Evolutionary conservation across 2,797 vertebrate species (phyloP).

Genomic region (Dryobates pubescens): DNA sequence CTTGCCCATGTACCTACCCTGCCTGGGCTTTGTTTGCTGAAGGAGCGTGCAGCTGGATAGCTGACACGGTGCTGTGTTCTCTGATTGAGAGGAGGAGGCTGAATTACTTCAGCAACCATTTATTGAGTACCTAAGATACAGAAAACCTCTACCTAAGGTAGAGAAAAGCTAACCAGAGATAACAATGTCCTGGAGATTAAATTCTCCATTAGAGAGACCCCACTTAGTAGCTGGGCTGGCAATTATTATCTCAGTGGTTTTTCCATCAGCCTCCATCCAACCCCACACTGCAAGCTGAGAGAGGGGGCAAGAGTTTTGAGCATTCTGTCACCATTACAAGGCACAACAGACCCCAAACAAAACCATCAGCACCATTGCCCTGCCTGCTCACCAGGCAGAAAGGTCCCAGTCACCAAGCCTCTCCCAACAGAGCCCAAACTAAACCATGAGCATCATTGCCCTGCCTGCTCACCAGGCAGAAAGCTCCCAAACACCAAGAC

Average conservation of each 20-base stretch:
- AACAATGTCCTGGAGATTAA: slow-evolving; percentile 31
- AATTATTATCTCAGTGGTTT: not conserved
- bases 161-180: slow-evolving; percentile 29
- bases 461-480: not conserved
- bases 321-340: not conserved
- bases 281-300: not conserved
- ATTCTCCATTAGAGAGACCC: slow-evolving; percentile 9
- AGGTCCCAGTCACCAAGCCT: not conserved
- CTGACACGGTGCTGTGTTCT: not conserved
- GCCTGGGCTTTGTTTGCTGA: not conserved
- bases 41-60: not conserved
- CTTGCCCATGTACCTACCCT: not conserved
- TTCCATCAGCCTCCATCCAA: not conserved
- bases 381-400: not conserved
- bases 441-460: not conserved
- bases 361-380: not conserved
- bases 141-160: slow-evolving; percentile 28
- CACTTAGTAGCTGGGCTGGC: not conserved
- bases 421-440: not conserved
- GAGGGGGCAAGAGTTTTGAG: not conserved
- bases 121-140: slow-evolving; percentile 57
- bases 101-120: slow-evolving; percentile 55
- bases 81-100: slow-evolving; percentile 31
- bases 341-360: not conserved
- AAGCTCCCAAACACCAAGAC: not conserved